Evolutionary conservation across 2,113 vertebrate genomes (phyloP).

Genomic region (Hippotragus niger): DNA sequence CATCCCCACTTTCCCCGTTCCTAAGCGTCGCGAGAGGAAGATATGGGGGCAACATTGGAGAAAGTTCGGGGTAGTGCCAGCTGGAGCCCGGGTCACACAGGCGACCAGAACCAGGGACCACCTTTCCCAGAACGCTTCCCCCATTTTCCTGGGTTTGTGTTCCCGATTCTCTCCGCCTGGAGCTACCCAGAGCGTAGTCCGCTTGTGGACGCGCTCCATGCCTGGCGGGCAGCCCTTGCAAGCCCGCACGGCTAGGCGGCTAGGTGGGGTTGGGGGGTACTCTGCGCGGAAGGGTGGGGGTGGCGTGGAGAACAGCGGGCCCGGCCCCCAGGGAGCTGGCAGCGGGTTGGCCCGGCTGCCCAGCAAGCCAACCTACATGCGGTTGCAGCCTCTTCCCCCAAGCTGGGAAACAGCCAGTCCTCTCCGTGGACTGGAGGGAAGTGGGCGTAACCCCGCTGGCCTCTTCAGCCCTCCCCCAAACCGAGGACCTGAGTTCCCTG

Average conservation of each 20-base stretch:
- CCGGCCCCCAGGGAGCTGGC: no score
- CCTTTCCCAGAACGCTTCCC: background rate
- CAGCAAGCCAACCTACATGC: accelerated
- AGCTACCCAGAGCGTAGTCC: background rate
- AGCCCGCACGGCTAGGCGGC: accelerated
- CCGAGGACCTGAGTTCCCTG: background rate
- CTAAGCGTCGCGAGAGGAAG: background rate
- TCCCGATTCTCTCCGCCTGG: background rate
- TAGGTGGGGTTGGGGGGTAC: accelerated
- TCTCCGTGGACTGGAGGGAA: background rate
- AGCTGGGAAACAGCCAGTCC: background rate
- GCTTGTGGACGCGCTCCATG: background rate
- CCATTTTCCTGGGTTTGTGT: background rate
- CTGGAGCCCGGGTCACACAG: background rate
- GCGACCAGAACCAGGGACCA: background rate
- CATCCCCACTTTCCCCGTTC: background rate
- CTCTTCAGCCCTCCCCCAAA: background rate
- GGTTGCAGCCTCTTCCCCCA: accelerated
- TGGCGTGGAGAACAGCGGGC: background rate
- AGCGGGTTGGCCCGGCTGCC: accelerated
- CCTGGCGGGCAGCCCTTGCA: no score
- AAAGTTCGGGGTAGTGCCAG: conserved; percentile 50
- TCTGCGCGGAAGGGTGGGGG: background rate
- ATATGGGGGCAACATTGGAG: background rate
- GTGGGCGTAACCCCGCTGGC: accelerated